phyloP scores from a whole-genome alignment of 2,888 invertebrate species.

The Trichogramma dendrolimi region DNA sequence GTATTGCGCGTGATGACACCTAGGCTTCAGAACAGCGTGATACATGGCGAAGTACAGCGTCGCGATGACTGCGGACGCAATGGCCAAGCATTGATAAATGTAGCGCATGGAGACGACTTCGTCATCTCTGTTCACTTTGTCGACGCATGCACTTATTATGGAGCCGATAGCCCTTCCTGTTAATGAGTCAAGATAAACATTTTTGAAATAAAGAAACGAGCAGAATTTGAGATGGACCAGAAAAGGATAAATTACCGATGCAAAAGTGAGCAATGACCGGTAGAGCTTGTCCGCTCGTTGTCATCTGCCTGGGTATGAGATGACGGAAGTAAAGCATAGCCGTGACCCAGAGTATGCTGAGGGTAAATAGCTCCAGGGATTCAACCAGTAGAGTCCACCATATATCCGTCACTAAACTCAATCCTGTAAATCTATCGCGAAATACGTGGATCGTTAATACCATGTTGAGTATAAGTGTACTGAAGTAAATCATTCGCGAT shows the following conservation, averaged over 20 bases:
- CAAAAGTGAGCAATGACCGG: constrained; percentile 78
- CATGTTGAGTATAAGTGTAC: constrained; percentile 1
- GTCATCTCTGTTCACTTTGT: constrained; percentile 50
- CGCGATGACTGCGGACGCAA: constrained; percentile 63
- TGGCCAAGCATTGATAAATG: constrained; percentile 65
- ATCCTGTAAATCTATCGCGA: constrained; percentile 40
- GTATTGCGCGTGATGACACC: constrained; percentile 55
- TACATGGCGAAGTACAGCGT: constrained; percentile 68
- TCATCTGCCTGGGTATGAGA: constrained; percentile 71
- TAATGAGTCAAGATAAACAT: constrained; percentile 7
- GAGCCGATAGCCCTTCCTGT: constrained; percentile 72
- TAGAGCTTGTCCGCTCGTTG: constrained; percentile 73
- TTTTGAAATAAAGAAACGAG: neutral
- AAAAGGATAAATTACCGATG: constrained; percentile 54
- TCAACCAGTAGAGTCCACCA: constrained; percentile 69
- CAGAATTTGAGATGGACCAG: neutral
- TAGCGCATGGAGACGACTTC: constrained; percentile 53
- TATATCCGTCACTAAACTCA: constrained; percentile 52
- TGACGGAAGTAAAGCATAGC: constrained; percentile 78
- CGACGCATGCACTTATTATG: constrained; percentile 56
- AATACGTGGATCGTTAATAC: neutral
- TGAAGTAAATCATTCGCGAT: neutral
- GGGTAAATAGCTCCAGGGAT: constrained; percentile 69
- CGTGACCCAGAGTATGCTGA: constrained; percentile 76
- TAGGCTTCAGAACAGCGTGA: constrained; percentile 70